phyloP scores from a whole-genome alignment of 2,888 invertebrate species.

The Opisthograptis luteolata region DNA sequence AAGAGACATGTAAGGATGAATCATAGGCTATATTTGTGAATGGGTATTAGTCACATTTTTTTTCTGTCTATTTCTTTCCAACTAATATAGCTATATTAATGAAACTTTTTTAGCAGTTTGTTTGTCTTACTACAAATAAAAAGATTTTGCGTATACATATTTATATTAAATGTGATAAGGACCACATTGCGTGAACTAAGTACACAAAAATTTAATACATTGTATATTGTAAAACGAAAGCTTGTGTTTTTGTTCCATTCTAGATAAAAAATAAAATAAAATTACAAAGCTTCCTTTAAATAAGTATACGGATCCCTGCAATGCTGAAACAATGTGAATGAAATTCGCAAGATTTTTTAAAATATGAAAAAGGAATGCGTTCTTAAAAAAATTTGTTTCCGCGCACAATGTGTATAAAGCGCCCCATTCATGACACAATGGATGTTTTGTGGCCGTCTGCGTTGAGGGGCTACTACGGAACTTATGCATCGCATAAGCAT shows the following conservation, averaged over 20 bases:
- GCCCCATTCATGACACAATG: conserved; percentile 77
- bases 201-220: too few relatives aligned
- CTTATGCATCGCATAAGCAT: background rate
- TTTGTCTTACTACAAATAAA: too few relatives aligned
- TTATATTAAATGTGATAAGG: too few relatives aligned
- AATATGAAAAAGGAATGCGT: conserved; percentile 64
- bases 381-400: conserved; percentile 79
- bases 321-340: conserved; percentile 41
- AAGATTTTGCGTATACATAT: too few relatives aligned
- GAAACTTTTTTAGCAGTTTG: too few relatives aligned
- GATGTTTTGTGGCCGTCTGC: conserved; percentile 51
- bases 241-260: background rate
- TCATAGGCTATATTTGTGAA: too few relatives aligned
- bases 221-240: too few relatives aligned
- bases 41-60: too few relatives aligned
- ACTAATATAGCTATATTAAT: too few relatives aligned
- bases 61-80: too few relatives aligned
- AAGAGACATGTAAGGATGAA: too few relatives aligned
- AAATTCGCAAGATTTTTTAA: conserved; percentile 37
- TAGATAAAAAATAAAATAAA: conserved; percentile 3
- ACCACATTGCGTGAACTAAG: too few relatives aligned
- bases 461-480: conserved; percentile 26
- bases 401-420: conserved; percentile 72
- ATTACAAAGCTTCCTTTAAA: conserved; percentile 64
- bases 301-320: conserved; percentile 58